A percentile compares a stretch with the other conserved stretches of the same genome.
Conservation (phyloP, 2,797 vertebrate species). For the Pantherophis vulpinus region DNA sequence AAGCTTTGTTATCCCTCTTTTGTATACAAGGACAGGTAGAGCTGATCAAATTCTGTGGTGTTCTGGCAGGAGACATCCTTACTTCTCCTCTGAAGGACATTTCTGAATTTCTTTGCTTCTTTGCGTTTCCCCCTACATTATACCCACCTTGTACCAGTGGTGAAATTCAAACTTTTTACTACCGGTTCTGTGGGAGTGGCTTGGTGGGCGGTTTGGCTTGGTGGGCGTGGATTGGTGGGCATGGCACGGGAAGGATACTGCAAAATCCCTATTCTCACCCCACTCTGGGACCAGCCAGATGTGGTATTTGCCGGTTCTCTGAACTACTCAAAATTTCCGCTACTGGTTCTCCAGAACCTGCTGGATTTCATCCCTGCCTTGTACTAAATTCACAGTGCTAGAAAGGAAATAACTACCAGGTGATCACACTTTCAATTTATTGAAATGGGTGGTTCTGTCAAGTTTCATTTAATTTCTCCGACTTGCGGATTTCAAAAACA, state of each 20-base stretch:
- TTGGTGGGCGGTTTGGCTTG: too few species aligned
- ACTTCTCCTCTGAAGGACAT: background rate
- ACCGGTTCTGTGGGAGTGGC: too few species aligned
- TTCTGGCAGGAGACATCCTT: background rate
- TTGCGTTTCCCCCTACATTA: background rate
- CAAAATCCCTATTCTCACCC: too few species aligned
- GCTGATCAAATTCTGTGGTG: background rate
- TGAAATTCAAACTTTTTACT: too few species aligned
- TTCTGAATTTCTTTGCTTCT: background rate
- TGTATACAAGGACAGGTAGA: background rate
- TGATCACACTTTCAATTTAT: background rate
- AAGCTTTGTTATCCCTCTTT: background rate
- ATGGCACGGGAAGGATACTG: too few species aligned
- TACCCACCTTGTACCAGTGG: background rate
- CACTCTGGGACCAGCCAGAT: too few species aligned
- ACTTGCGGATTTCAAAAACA: background rate
- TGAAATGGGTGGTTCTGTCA: background rate
- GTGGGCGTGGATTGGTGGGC: too few species aligned
- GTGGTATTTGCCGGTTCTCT: too few species aligned
- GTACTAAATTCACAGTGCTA: background rate
- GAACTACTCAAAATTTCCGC: too few species aligned
- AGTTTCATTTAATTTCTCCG: background rate
- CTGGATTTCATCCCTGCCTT: background rate
- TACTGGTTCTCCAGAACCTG: too few species aligned
- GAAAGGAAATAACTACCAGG: background rate